Evolutionary conservation across 2,888 invertebrate species (phyloP), one percentile per base, ranked within the genome.

Genomic region (Pseudococcus longispinus): DNA sequence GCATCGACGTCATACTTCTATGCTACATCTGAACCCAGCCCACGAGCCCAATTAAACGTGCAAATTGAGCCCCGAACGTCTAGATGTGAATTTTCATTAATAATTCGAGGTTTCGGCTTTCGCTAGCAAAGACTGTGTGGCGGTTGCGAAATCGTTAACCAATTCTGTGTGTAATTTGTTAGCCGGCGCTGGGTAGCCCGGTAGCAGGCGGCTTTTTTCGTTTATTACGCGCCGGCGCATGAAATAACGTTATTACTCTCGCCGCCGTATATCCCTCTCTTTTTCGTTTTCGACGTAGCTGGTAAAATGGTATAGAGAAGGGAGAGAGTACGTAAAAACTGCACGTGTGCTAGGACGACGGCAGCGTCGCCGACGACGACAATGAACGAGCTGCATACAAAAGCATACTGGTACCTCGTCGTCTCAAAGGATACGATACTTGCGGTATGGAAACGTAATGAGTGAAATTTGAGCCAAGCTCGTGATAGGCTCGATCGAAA

Each of bases 91-190:
- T 70, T 70, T 70, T 70, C 70, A 70, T 70, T 70, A 70, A 29
- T 18, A 70, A 70, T 70, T 70, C 70, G 70, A 70, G 70, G 29
- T 70, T 29, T 70, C 15, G 15, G 2, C 15, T 29, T 29, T 70
- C n/a, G 11, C 70, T 29, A 70, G 70, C 70, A 11, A 15, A 29
- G 29, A 18, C 29, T 15, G 2, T 29, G 70, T 9, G 26, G 65
- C 29, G 26, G 65, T 65, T n/a, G 60, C 60, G 70, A 70, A 70
- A 70, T 70, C 70, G 70, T 70, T 70, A 29, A 29, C 70, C 70
- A 18, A 70, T 70, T 70, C 70, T 6, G 70, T 18, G 29, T 65
- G 29, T 70, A 70, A 70, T 70, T 70, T 29, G 29, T 26, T 26
- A 29, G 11, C 29, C 29, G 70, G 13, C 70, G 29, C 15, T 29